A percentile compares a stretch with the other conserved stretches of the same genome.
phyloP scores from a whole-genome alignment of 2,888 invertebrate species.

The Drymonia ruficornis region DNA sequence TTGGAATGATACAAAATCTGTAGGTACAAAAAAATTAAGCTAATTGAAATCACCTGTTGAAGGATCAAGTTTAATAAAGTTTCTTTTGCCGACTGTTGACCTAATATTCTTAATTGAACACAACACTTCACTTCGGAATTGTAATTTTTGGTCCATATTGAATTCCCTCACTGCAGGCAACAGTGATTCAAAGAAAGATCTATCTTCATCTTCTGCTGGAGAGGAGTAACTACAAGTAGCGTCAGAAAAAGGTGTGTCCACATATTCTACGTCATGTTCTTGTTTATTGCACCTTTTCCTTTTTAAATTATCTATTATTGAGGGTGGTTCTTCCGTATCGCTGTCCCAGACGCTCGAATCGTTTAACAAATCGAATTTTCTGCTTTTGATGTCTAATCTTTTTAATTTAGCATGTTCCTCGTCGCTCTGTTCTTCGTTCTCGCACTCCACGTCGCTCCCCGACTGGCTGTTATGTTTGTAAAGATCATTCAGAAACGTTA shows the following conservation, averaged over 20 bases:
- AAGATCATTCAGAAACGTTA: slow-evolving; percentile 58
- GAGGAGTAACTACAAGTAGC: slow-evolving; percentile 37
- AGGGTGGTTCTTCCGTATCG: slow-evolving; percentile 45
- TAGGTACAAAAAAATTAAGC: background rate
- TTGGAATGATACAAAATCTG: slow-evolving; percentile 18
- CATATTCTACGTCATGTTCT: slow-evolving; percentile 53
- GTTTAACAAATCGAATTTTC: slow-evolving; percentile 38
- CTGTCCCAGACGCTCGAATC: slow-evolving; percentile 45
- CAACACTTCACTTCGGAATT: slow-evolving; percentile 65
- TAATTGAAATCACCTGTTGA: slow-evolving; percentile 23
- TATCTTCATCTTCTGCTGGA: slow-evolving; percentile 59
- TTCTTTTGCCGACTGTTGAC: slow-evolving; percentile 29
- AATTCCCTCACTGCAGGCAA: slow-evolving; percentile 67
- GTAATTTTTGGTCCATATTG: slow-evolving; percentile 67
- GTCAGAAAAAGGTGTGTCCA: slow-evolving; percentile 54
- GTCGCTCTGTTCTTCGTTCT: slow-evolving; percentile 49
- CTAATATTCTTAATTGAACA: slow-evolving; percentile 62
- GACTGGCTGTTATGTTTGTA: slow-evolving; percentile 51
- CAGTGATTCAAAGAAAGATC: slow-evolving; percentile 69
- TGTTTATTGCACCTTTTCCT: slow-evolving; percentile 42
- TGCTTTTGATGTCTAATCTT: slow-evolving; percentile 35
- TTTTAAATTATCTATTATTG: slow-evolving; percentile 50
- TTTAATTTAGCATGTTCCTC: slow-evolving; percentile 48
- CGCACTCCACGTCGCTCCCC: slow-evolving; percentile 51
- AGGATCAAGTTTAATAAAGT: slow-evolving; percentile 42